These are phyloP conservation scores for Pseudotriccus pelzelni DNA, from an alignment of 2,797 vertebrate species.

Conservation along the genomic window DNA sequence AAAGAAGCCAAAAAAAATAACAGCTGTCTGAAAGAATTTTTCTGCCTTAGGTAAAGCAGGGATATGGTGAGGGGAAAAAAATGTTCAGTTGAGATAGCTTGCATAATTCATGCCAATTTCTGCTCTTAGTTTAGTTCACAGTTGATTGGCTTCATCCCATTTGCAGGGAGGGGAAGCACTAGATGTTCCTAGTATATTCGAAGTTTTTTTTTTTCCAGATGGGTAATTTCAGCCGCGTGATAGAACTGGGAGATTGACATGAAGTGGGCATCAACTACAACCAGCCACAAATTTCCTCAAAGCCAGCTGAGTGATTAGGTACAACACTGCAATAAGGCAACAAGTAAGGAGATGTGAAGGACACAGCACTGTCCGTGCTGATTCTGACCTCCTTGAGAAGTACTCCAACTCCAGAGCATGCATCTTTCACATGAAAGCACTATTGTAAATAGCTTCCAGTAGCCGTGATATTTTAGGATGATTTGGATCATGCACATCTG, in stretches of 20 bases:
- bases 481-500: neutral
- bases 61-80: neutral
- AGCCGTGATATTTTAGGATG: neutral
- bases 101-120: constrained; percentile 10
- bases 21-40: constrained; percentile 33
- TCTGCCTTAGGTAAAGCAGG: neutral
- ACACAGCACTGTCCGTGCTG: neutral
- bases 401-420: neutral
- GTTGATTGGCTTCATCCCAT: neutral
- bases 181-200: neutral
- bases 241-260: neutral
- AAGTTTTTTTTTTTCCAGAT: neutral
- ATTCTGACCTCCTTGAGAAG: neutral
- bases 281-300: neutral
- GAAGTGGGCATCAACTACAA: neutral
- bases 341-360: neutral
- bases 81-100: neutral
- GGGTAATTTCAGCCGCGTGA: neutral
- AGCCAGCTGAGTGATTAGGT: neutral
- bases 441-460: neutral
- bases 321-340: neutral
- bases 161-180: neutral
- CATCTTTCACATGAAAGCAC: neutral
- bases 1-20: constrained; percentile 4
- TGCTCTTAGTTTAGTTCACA: constrained; percentile 22